Evolutionary conservation across 2,113 vertebrate genomes (phyloP).

Genomic region (Mixornis gularis): DNA sequence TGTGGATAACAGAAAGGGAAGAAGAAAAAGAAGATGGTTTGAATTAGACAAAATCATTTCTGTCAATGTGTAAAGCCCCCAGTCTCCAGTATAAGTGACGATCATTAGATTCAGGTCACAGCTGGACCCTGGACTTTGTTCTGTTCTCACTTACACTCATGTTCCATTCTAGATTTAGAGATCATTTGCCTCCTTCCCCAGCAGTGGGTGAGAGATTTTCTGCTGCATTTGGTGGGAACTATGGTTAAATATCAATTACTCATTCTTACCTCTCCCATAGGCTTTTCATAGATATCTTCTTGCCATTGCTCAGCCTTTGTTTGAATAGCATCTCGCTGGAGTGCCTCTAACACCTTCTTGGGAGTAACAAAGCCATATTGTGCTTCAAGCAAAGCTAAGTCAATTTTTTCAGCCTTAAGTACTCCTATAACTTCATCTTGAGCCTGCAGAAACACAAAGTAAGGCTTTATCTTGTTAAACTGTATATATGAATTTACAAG

Average conservation of each 20-base stretch:
- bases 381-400: slow-evolving; percentile 90
- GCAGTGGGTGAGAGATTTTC: not conserved
- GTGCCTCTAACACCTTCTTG: slow-evolving; percentile 88
- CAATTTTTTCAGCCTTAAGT: slow-evolving; percentile 93
- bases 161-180: not conserved
- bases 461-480: slow-evolving; percentile 25
- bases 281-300: slow-evolving; percentile 92
- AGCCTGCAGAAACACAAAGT: slow-evolving; percentile 78
- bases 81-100: not conserved
- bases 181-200: not conserved
- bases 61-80: not conserved
- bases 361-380: slow-evolving; percentile 93
- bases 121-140: not conserved
- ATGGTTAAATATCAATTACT: not conserved
- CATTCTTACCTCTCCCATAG: slow-evolving; percentile 87
- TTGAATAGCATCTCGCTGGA: slow-evolving; percentile 91
- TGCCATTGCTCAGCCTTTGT: slow-evolving; percentile 77
- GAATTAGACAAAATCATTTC: not conserved
- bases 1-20: not conserved
- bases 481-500: not conserved
- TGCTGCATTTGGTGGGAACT: not conserved
- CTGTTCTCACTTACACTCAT: not conserved
- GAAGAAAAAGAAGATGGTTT: not conserved
- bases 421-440: slow-evolving; percentile 95
- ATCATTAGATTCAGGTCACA: not conserved